phyloP scores from a whole-genome alignment of 2,888 invertebrate genomes.

The Drosophila lacicola region DNA sequence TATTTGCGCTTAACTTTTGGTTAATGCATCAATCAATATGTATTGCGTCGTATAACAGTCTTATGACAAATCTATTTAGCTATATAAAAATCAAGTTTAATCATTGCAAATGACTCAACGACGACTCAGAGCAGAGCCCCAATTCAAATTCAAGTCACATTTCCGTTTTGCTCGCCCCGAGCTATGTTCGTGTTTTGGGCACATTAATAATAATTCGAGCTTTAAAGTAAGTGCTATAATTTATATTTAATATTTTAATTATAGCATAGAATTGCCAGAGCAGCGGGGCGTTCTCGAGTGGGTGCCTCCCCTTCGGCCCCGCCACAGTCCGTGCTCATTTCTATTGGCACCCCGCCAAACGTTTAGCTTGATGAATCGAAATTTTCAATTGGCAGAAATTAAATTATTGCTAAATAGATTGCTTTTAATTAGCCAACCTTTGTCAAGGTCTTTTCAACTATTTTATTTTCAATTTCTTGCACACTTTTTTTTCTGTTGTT shows the following conservation, averaged over 20 bases:
- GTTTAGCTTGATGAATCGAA: constrained; percentile 30
- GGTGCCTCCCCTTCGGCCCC: constrained; percentile 19
- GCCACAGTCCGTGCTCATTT: constrained; percentile 12
- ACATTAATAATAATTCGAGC: constrained; percentile 42
- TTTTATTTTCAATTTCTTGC: constrained; percentile 12
- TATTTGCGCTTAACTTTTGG: background rate
- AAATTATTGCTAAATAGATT: constrained; percentile 28
- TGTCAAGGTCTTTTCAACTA: constrained; percentile 48
- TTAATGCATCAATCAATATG: constrained; percentile 7
- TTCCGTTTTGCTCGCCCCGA: constrained; percentile 22
- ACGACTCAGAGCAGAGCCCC: constrained; percentile 1
- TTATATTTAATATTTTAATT: constrained; percentile 76
- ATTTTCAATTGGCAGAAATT: constrained; percentile 16
- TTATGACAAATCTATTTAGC: background rate
- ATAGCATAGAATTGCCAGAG: constrained; percentile 40
- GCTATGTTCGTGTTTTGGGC: constrained; percentile 56
- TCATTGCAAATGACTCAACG: constrained; percentile 24
- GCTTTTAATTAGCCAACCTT: constrained; percentile 61
- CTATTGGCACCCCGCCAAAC: background rate
- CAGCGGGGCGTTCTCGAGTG: constrained; percentile 39
- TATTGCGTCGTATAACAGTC: constrained; percentile 23
- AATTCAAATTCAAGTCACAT: constrained; percentile 32
- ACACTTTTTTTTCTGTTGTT: constrained; percentile 29
- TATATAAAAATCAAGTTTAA: constrained; percentile 26
- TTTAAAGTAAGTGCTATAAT: constrained; percentile 38